Conservation (phyloP, 2,888 invertebrate genomes). For the Drosophila limbata region DNA sequence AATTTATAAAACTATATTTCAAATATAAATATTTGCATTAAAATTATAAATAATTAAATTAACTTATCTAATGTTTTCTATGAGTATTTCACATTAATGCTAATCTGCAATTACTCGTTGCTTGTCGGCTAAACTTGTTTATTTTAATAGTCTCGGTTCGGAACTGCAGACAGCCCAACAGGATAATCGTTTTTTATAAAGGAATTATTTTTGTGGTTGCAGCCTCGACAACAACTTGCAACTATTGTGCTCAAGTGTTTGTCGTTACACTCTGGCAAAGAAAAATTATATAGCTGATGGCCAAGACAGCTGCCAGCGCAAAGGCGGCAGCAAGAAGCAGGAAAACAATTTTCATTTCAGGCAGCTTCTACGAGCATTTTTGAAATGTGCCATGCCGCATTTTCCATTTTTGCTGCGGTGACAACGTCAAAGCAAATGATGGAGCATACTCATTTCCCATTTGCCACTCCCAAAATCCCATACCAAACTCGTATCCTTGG, state of each 20-base stretch:
- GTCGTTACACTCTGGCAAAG: slow-evolving; percentile 60
- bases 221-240: slow-evolving; percentile 42
- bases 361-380: slow-evolving; percentile 49
- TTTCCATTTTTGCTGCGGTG: slow-evolving; percentile 39
- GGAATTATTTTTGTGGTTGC: slow-evolving; percentile 76
- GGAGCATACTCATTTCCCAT: slow-evolving; percentile 23
- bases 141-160: slow-evolving; percentile 51
- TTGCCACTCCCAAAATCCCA: neutral
- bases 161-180: slow-evolving; percentile 52
- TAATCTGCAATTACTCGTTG: slow-evolving; percentile 18
- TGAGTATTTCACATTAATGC: neutral
- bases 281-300: slow-evolving; percentile 72
- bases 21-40: too few relatives aligned
- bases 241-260: slow-evolving; percentile 76
- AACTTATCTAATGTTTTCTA: too few relatives aligned
- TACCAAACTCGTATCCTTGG: neutral
- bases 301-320: slow-evolving; percentile 45
- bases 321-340: slow-evolving; percentile 24
- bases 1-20: too few relatives aligned
- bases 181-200: slow-evolving; percentile 81
- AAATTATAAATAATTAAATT: too few relatives aligned
- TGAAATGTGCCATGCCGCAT: slow-evolving; percentile 57
- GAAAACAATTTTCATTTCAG: slow-evolving; percentile 80
- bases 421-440: slow-evolving; percentile 67
- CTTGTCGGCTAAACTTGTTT: slow-evolving; percentile 40